These are phyloP conservation scores for Holotrichia oblita DNA, from an alignment of 1,140 invertebrate species.

Conservation along the genomic window DNA sequence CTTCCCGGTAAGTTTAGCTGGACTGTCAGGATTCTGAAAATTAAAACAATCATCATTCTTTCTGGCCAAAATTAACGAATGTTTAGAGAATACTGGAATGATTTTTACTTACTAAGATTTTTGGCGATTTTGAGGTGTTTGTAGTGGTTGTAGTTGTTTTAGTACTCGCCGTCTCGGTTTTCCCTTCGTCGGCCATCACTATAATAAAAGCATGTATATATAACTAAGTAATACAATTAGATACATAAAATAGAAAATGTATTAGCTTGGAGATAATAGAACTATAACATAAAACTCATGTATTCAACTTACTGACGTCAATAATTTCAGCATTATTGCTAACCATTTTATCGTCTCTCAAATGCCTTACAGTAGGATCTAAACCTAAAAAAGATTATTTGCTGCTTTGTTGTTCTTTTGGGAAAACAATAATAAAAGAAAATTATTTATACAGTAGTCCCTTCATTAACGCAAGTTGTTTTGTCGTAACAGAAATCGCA, in stretches of 20 bases:
- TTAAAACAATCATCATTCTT: background rate
- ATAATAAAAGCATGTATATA: background rate
- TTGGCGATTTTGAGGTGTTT: background rate
- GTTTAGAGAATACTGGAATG: too few relatives aligned
- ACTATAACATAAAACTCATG: background rate
- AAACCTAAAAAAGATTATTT: background rate
- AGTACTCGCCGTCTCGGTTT: background rate
- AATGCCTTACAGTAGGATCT: background rate
- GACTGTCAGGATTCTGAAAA: background rate
- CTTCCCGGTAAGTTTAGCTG: background rate
- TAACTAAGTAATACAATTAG: background rate
- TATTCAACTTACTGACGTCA: background rate
- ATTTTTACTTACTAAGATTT: background rate
- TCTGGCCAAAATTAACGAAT: background rate
- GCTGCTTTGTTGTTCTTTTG: background rate
- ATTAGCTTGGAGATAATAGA: background rate
- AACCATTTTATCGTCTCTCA: background rate
- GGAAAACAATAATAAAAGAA: background rate
- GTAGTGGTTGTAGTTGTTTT: background rate
- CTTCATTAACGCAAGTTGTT: background rate
- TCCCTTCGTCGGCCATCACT: constrained; percentile 27
- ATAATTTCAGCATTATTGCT: background rate
- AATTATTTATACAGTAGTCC: background rate
- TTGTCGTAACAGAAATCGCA: too few relatives aligned
- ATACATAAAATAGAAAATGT: background rate